Conservation (phyloP, 1,140 invertebrate genomes). For the Proctacanthus coquilletti region DNA sequence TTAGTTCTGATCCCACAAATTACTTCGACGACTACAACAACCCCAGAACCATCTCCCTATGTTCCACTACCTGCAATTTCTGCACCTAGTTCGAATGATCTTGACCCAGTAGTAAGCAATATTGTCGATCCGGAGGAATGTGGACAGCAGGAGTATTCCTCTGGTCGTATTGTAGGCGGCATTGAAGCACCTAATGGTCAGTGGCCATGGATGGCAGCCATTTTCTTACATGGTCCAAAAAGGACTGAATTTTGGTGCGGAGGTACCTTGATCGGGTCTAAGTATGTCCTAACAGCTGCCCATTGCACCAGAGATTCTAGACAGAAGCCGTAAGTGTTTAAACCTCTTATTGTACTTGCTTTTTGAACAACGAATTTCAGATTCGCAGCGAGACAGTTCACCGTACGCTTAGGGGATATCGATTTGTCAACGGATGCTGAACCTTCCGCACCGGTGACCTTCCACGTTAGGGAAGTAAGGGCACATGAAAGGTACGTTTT, state of each 20-base stretch:
- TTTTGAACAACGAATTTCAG: no score
- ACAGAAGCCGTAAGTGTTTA: conserved; percentile 60
- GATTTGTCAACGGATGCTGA: conserved; percentile 69
- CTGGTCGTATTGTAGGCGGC: conserved; percentile 78
- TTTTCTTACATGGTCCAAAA: conserved; percentile 71
- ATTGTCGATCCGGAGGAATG: conserved; percentile 47
- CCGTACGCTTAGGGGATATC: conserved; percentile 74
- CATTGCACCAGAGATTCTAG: conserved; percentile 79
- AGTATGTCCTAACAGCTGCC: conserved; percentile 76
- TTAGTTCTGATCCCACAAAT: conserved; percentile 26
- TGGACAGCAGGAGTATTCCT: conserved; percentile 63
- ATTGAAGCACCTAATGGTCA: conserved; percentile 63
- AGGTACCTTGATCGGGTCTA: conserved; percentile 64
- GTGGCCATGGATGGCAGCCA: conserved; percentile 90
- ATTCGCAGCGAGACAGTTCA: conserved; percentile 72
- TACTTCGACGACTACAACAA: conserved; percentile 27
- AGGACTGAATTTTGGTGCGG: conserved; percentile 89
- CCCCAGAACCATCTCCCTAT: conserved; percentile 17
- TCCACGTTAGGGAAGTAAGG: conserved; percentile 55
- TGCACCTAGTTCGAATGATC: conserved; percentile 13
- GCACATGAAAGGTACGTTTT: conserved; percentile 45
- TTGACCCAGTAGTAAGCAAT: conserved; percentile 24
- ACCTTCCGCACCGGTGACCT: conserved; percentile 60
- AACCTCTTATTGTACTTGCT: neutral
- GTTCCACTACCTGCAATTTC: conserved; percentile 4